These are phyloP conservation scores for Chloropsis hardwickii DNA, from an alignment of 2,113 vertebrate genomes.

Conservation along the genomic window DNA sequence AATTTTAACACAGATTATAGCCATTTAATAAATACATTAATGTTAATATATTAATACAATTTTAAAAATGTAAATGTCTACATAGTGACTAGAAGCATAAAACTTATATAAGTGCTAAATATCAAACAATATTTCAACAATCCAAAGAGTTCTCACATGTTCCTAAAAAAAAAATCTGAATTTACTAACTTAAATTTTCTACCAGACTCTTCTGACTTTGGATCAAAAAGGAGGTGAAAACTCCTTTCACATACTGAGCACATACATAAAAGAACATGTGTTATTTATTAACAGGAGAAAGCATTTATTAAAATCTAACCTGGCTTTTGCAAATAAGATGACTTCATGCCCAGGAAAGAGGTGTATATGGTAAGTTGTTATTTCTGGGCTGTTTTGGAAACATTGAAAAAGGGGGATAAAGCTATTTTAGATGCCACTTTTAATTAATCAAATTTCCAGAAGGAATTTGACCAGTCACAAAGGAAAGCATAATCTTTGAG, in stretches of 20 bases:
- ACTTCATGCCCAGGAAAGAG: conserved; percentile 25
- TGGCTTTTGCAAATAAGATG: conserved; percentile 32
- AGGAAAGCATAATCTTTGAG: background rate
- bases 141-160: background rate
- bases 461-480: background rate
- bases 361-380: background rate
- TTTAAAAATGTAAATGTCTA: background rate
- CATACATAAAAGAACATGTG: background rate
- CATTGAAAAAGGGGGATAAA: background rate
- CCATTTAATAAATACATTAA: background rate
- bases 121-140: background rate
- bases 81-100: background rate
- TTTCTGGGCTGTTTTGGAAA: conserved; percentile 25
- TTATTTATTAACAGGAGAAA: conserved; percentile 22
- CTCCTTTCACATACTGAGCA: background rate
- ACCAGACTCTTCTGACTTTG: background rate
- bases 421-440: background rate
- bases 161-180: background rate
- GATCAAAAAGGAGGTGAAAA: background rate
- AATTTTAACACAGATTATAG: background rate
- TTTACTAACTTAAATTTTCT: conserved; percentile 5
- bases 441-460: conserved; percentile 11
- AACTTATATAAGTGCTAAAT: background rate
- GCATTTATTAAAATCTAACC: conserved; percentile 21
- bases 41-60: background rate